Base-by-base conservation (phyloP, 2,113 vertebrate genomes). In the Athene cunicularia region DNA sequence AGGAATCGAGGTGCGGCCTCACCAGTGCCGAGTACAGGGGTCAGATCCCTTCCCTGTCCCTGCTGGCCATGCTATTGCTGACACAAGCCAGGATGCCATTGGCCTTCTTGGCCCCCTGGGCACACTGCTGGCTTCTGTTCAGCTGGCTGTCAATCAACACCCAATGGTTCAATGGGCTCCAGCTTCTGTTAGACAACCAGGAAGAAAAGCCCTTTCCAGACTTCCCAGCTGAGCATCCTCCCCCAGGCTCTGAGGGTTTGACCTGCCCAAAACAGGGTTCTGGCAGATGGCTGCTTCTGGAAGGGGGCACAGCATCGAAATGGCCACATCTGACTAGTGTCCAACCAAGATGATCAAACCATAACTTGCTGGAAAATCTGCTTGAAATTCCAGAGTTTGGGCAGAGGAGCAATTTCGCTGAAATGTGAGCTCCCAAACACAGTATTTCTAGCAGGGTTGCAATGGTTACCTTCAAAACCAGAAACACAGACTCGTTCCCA, bases 161-260 rank as follows among this genome's bases (percentile, higher is more conserved):
- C 43, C 43, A 45, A 18, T 3, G 17, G 43, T 45, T 45, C 55
- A 74, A 55, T 8, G 66, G 32, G 33, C n/a, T 88, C 11, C 47
- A 62, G 22, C 22, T 59, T 71, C 70, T 63, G 56, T 16, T 49
- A 30, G 47, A 55, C 5, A 43, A 55, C 6, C 6, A 74, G 41
- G 45, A 70, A 45, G 8, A 53, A 21, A 74, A 85, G 33, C 7
- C 53, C 26, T 35, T 73, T 84, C 68, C 47, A 63, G 30, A 67
- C 52, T 20, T 86, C 59, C 12, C 60, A 89, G 14, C 12, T 68
- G 68, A 86, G 41, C 68, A 59, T 24, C 20, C 20, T 86, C 23
- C 53, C 33, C 43, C n/a, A 28, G 12, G 20, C 19, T 50, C 56
- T 0, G 1, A 0, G 0, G 5, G 6, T 59, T 16, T 67, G 52